Evolutionary conservation across 64 coral and sea anemone genomes (phyloP), one percentile per base, ranked within the genome.

Genomic region (Porites australiensis): DNA sequence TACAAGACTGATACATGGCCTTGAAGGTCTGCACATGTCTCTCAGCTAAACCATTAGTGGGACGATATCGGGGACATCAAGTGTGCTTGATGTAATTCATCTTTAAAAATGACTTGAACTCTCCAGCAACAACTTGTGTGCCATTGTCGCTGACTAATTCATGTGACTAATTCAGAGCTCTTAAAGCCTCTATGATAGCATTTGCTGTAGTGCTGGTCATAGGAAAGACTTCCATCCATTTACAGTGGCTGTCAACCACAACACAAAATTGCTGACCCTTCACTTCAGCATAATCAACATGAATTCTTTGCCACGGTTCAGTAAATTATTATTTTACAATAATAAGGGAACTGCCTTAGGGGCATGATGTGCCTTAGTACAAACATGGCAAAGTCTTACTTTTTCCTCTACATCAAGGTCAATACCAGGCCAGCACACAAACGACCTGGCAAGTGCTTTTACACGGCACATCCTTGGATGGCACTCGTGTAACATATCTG

Each of bases 141-240:
- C 27, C 27, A 37, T 37, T 37, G 27, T 37, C 27, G 27, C 27
- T 37, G 27, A 37, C 27, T 37, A 37, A 37, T 37, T 37, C 27
- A 37, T 37, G 27, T 37, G 27, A n/a, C n/a, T n/a, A n/a, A n/a
- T n/a, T n/a, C 8, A 75, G 46, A 18, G 8, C 63, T 63, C 65
- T 77, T 18, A 87, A 3, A 3, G 85, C 68, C 43, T 72, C 13
- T 5, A 50, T 20, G 13, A 70, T 88, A 10, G 69, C 13, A 5
- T 88, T n/a, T 6, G 87, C 52, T 16, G 70, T 89, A 15, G 55
- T 61, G 62, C 19, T 64, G 72, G 77, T 89, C 6, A 72, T 72
- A 62, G 72, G 60, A 47, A 88, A 75, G 3, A 74, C 18, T 74
- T 88, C 70, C 0, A 52, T 50, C 70, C 86, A 88, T 12, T 88